Base-by-base conservation (phyloP, 2,888 invertebrate species). In the Baccha elongata region DNA sequence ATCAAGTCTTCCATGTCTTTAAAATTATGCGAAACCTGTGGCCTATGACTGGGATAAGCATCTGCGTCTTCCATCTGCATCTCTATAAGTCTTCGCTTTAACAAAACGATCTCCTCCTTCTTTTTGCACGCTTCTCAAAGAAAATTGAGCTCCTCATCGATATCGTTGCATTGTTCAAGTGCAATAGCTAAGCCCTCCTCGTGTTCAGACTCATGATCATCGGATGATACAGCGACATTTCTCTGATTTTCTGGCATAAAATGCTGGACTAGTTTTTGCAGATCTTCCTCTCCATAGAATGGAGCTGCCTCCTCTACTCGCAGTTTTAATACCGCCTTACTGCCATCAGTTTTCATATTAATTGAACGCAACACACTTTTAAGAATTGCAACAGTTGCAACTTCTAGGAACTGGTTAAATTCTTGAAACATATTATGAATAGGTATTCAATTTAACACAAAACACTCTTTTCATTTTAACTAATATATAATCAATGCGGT, bases 1-100 rank as follows among this genome's bases (percentile, higher is more conserved):
- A 29, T 19, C n/a, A 60, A 65, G n/a, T 73, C 74, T 44, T 67
- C 67, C 5, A 67, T 29, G 23, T 67, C 76, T 13, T 26, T 53
- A 29, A 76, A 76, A 23, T 40, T 48, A 10, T n/a, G n/a, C n/a
- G n/a, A n/a, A n/a, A n/a, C n/a, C n/a, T n/a, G n/a, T n/a, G n/a
- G n/a, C n/a, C n/a, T n/a, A n/a, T n/a, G n/a, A n/a, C n/a, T n/a
- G n/a, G n/a, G n/a, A n/a, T n/a, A n/a, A n/a, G n/a, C n/a, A n/a
- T n/a, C n/a, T n/a, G n/a, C n/a, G n/a, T n/a, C n/a, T n/a, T n/a
- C n/a, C n/a, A n/a, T n/a, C n/a, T n/a, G n/a, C n/a, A n/a, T n/a
- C n/a, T n/a, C n/a, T n/a, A n/a, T n/a, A n/a, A n/a, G n/a, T n/a
- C n/a, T n/a, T n/a, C n/a, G n/a, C n/a, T n/a, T n/a, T n/a, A n/a